These are phyloP conservation scores for Drosophila formosana DNA, from an alignment of 2,888 invertebrate genomes.

Conservation along the genomic window DNA sequence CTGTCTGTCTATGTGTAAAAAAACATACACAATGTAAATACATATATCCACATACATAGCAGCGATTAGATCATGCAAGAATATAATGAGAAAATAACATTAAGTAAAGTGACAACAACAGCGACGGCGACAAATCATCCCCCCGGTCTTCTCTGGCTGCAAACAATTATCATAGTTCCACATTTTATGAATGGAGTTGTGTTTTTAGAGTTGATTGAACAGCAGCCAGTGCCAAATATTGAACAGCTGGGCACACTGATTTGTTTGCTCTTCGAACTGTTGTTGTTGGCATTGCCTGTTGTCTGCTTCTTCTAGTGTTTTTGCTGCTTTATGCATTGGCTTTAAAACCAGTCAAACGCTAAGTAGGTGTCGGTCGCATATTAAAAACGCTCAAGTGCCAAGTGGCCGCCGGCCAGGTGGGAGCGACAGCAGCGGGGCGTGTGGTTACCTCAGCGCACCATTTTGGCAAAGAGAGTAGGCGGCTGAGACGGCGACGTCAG, in stretches of 20 bases:
- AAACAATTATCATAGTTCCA: constrained; percentile 23
- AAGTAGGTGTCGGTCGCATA: constrained; percentile 81
- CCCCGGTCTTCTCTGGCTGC: constrained; percentile 42
- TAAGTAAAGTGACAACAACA: constrained; percentile 24
- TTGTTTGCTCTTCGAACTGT: constrained; percentile 21
- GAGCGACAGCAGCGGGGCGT: constrained; percentile 54
- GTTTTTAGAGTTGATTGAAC: constrained; percentile 52
- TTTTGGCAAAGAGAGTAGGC: constrained; percentile 81
- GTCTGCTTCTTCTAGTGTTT: constrained; percentile 13
- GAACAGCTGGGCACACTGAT: constrained; percentile 29
- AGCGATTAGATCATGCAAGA: constrained; percentile 79
- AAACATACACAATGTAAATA: constrained; percentile 10
- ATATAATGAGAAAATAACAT: constrained; percentile 44
- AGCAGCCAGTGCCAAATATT: constrained; percentile 30
- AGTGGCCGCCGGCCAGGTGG: constrained; percentile 49
- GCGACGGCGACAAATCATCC: constrained; percentile 50
- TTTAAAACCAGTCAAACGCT: constrained; percentile 72
- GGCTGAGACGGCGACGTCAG: constrained; percentile 43
- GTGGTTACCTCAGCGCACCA: constrained; percentile 79
- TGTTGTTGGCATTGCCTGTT: constrained; percentile 16
- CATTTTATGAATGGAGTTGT: constrained; percentile 71
- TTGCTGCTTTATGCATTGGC: constrained; percentile 62
- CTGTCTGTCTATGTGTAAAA: constrained; percentile 1
- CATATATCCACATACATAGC: constrained; percentile 5
- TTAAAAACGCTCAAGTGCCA: constrained; percentile 56